Percentiles rank a stretch among this genome's conserved stretches.
These are phyloP conservation scores for Caenorhabditis macrosperma DNA, from an alignment of 2,888 invertebrate species.

Conservation along the genomic window DNA sequence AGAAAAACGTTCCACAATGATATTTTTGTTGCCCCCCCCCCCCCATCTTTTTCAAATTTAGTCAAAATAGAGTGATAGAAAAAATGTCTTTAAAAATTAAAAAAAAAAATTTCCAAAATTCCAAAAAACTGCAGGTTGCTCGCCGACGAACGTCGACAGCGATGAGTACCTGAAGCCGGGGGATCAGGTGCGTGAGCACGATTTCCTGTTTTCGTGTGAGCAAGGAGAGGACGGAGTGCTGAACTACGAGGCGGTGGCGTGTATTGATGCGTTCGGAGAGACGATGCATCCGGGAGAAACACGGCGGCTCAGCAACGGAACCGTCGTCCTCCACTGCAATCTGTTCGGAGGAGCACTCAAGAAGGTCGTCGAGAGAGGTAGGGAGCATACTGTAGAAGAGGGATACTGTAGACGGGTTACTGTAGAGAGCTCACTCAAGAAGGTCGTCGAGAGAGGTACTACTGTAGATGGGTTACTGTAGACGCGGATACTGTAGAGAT, in stretches of 20 bases:
- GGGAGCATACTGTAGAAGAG: too few species aligned
- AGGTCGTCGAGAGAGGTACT: too few species aligned
- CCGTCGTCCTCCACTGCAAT: slow-evolving; percentile 67
- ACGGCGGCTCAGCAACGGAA: slow-evolving; percentile 62
- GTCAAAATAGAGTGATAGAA: too few species aligned
- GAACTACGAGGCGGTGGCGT: slow-evolving; percentile 68
- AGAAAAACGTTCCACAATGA: too few species aligned
- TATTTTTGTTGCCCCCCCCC: too few species aligned
- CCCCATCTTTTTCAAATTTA: too few species aligned
- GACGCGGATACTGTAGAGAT: too few species aligned
- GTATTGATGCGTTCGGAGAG: slow-evolving; percentile 64
- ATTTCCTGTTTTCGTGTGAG: slow-evolving; percentile 68
- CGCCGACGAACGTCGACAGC: slow-evolving; percentile 64
- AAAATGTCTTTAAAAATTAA: background rate
- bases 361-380: slow-evolving; percentile 67
- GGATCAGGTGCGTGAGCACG: slow-evolving; percentile 58
- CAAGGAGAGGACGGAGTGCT: slow-evolving; percentile 70
- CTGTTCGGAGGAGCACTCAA: slow-evolving; percentile 67
- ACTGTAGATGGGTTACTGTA: too few species aligned
- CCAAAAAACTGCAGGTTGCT: slow-evolving; percentile 60
- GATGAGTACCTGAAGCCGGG: slow-evolving; percentile 60
- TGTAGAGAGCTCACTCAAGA: too few species aligned
- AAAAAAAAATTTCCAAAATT: too few species aligned
- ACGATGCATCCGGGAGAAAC: slow-evolving; percentile 67
- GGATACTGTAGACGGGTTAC: background rate